Base-by-base conservation (phyloP, 1,140 invertebrate species). In the Drosophila auraria region DNA sequence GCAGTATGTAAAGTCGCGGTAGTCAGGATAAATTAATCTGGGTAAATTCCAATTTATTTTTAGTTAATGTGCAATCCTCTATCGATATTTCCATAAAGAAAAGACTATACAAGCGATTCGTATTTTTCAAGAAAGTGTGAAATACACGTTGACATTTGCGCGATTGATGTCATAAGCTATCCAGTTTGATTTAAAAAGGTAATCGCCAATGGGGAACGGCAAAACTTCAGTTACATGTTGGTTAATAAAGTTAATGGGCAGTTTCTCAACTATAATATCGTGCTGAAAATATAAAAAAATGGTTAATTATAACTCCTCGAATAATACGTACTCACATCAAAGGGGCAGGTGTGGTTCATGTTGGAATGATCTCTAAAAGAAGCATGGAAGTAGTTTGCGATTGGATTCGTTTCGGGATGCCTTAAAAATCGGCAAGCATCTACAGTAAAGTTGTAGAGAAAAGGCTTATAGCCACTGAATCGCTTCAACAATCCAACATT, bases 391-490 rank as follows among this genome's bases (percentile, higher is more conserved):
- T 20, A 20, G 20, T 20, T 20, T 20, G 20, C 20, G 20, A 20
- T 20, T 20, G 20, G 20, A 20, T 20, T 20, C 20, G 30, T n/a
- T 5, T 75, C 62, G 8, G 25, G 50, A 36, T 61, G 1, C 6
- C 20, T 54, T 0, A 75, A 8, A 5, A 62, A 33, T 20, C 42
- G 61, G 8, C 72, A 75, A 6, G 50, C 68, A n/a, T 75, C 68
- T 3, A 49, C 20, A 3, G 72, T 71, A 8, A 72, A 3, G 11
- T 75, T 75, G 30, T 75, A 75, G 8, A 75, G 40, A 8, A 54
- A 75, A 0, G 72, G 57, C 17, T 54, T 62, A 12, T 71, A 71
- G 17, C 58, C 72, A 36, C 2, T 65, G 1, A 14, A 38, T 30
- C 23, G 42, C 7, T 71, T 71, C 6, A 56, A 5, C 5, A 71